Percentiles rank a stretch among this genome's conserved stretches.
Evolutionary conservation across 2,113 vertebrate genomes (phyloP).

Genomic region (Erythrocercus mccallii): DNA sequence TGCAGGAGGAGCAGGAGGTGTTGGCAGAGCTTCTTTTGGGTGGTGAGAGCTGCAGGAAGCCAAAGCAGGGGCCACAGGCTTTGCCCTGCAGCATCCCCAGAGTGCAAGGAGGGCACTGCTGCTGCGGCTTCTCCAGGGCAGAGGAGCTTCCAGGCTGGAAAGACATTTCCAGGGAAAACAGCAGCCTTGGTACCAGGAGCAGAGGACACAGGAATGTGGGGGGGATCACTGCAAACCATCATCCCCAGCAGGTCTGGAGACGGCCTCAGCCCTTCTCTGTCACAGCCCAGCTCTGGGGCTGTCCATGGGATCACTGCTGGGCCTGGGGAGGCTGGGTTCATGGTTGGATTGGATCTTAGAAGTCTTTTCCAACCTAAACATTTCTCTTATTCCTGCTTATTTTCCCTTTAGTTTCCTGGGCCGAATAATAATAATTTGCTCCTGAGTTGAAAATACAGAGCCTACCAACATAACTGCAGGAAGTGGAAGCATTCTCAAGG

Average conservation of each 20-base stretch:
- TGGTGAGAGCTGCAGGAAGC: background rate
- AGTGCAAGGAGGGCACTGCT: background rate
- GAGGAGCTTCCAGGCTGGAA: background rate
- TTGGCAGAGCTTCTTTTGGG: background rate
- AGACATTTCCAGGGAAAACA: background rate
- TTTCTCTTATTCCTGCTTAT: background rate
- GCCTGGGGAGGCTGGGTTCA: background rate
- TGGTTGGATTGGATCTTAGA: background rate
- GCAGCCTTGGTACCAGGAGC: background rate
- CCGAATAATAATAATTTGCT: background rate
- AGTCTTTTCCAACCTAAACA: background rate
- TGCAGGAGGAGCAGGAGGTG: background rate
- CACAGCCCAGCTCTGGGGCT: background rate
- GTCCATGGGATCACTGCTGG: background rate
- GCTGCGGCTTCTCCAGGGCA: background rate
- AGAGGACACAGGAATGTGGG: background rate
- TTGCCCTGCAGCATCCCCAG: background rate
- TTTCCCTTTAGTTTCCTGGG: background rate
- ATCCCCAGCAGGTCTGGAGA: background rate
- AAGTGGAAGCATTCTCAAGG: background rate
- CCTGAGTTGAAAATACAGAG: background rate
- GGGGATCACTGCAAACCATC: background rate
- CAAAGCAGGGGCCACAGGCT: background rate
- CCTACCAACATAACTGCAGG: background rate
- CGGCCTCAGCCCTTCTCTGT: background rate